phyloP scores from a whole-genome alignment of 2,113 vertebrate species.

The Pardalotus punctatus region DNA sequence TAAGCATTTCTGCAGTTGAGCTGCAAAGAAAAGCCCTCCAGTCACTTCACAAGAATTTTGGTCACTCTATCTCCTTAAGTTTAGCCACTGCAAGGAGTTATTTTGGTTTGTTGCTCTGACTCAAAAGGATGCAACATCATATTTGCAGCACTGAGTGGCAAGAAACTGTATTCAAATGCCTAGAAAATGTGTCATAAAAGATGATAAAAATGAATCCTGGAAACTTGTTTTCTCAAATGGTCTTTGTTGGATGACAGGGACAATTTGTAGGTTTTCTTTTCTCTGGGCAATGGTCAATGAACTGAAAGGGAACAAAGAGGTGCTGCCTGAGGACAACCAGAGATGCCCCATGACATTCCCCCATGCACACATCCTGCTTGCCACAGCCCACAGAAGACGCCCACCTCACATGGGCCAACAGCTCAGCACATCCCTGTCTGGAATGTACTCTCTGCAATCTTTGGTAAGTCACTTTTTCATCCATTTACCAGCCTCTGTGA shows the following conservation, averaged over 20 bases:
- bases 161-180: background rate
- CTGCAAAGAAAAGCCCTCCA: background rate
- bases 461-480: background rate
- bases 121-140: background rate
- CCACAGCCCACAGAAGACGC: background rate
- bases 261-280: background rate
- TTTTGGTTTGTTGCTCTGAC: background rate
- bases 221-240: background rate
- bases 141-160: background rate
- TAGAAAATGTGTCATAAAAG: background rate
- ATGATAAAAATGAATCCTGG: background rate
- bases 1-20: background rate
- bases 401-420: fast-evolving
- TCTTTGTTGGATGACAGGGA: background rate
- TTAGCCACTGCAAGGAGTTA: background rate
- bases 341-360: background rate
- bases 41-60: background rate
- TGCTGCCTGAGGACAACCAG: background rate
- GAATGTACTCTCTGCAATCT: background rate
- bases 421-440: background rate
- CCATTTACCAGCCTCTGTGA: fast-evolving
- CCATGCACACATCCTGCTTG: no score
- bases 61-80: background rate
- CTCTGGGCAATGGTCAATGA: background rate
- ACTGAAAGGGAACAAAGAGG: background rate